Base-by-base conservation (phyloP, 2,797 vertebrate genomes). In the Champsocephalus gunnari region DNA sequence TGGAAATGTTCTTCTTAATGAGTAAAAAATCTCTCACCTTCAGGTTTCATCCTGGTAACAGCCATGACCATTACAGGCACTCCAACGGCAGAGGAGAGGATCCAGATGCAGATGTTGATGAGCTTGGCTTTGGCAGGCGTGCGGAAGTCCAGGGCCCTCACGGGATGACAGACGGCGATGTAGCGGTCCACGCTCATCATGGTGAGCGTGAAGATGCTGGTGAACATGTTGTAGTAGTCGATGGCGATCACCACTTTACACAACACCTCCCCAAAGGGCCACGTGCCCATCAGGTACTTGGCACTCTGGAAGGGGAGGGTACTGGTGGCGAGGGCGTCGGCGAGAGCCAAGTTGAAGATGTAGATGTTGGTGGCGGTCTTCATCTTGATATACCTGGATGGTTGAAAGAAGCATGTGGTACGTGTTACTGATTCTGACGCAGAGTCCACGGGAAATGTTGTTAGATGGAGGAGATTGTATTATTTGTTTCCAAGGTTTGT, bases 211-310 rank as follows among this genome's bases (percentile, higher is more conserved):
- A 99, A 97, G 94, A 98, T 99, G 87, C 98, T 99, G 83, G 98
- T 99, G 93, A 99, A 99, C 98, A 99, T 99, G 85, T 99, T 99
- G 93, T 99, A 99, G 94, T 99, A 99, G 93, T 99, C 98, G 0
- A 98, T 98, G 89, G 96, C 97, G 5, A 99, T 96, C 71, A 99
- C 95, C 0, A 94, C 83, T 87, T 99, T 99, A 87, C 98, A 99
- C 86, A 99, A 85, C 56, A 95, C 90, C 85, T 98, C 93, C 4
- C 98, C 98, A 0, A 99, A 99, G 1, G 98, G 97, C 98, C 98
- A 99, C 0, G 97, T 98, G 69, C 93, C 93, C 98, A 99, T 97
- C 87, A 99, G 93, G 89, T 97, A 98, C 88, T 98, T 99, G 87
- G 97, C 93, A 0, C 98, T 98, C 92, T 99, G 98, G 93, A 99